Evolutionary conservation across 2,888 invertebrate species (phyloP).

Genomic region (Idaea dimidiata): DNA sequence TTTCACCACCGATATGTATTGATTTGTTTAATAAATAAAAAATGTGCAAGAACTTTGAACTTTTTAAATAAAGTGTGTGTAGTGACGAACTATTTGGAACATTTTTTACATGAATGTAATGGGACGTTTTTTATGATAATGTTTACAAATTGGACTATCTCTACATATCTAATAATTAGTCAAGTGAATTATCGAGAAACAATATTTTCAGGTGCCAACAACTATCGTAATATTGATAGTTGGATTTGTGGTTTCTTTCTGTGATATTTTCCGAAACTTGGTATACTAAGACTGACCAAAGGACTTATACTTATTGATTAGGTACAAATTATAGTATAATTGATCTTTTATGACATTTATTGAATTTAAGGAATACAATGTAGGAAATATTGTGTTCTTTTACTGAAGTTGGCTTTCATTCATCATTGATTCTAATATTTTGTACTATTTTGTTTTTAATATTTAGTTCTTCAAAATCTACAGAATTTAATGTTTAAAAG

Average conservation of each 20-base stretch:
- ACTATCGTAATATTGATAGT: background rate
- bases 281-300: constrained; percentile 26
- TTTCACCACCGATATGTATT: constrained; percentile 66
- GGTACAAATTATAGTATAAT: background rate
- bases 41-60: constrained; percentile 78
- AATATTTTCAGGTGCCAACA: background rate
- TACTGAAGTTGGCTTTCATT: background rate
- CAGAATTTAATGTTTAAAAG: background rate
- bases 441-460: background rate
- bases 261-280: constrained; percentile 49
- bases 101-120: constrained; percentile 25
- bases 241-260: constrained; percentile 43
- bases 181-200: constrained; percentile 7
- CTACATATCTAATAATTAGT: constrained; percentile 4
- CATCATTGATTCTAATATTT: background rate
- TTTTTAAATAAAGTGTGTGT: constrained; percentile 71
- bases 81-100: constrained; percentile 62
- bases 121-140: constrained; percentile 12
- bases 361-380: background rate
- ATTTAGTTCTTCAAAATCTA: background rate
- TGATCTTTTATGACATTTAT: background rate
- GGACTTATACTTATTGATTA: constrained; percentile 2
- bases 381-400: background rate
- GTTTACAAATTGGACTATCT: constrained; percentile 11
- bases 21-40: constrained; percentile 65